Evolutionary conservation across 2,888 invertebrate species (phyloP).

Genomic region (Oscheius sp.): DNA sequence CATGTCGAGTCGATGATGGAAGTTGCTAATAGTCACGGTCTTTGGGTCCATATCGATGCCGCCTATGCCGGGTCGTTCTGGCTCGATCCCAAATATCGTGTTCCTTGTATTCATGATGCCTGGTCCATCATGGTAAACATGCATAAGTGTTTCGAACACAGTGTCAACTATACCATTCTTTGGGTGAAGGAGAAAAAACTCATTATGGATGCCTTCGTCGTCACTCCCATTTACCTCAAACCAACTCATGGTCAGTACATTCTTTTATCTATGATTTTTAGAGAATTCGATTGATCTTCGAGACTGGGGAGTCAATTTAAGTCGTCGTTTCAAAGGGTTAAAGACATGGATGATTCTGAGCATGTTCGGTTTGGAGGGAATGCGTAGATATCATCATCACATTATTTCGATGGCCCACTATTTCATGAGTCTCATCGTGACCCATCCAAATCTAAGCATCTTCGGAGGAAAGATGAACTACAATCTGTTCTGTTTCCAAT

Average conservation of each 20-base stretch:
- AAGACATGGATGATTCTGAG: conserved; percentile 93
- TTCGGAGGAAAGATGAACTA: conserved; percentile 33
- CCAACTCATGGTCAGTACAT: too few relatives aligned
- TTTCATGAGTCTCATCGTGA: conserved; percentile 28
- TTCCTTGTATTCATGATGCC: conserved; percentile 71
- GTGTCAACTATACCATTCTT: conserved; percentile 18
- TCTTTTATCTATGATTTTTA: not conserved
- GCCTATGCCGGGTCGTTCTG: conserved; percentile 95
- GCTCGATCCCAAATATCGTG: conserved; percentile 90
- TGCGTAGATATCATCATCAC: conserved; percentile 88
- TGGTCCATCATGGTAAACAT: conserved; percentile 43
- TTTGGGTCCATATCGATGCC: conserved; percentile 89
- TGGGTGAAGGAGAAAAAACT: not conserved
- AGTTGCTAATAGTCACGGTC: conserved; percentile 76
- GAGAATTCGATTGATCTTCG: conserved; percentile 12
- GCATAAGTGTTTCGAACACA: conserved; percentile 37
- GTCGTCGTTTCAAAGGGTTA: conserved; percentile 82
- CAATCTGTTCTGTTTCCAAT: conserved; percentile 35
- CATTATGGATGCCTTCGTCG: not conserved
- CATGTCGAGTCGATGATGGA: conserved; percentile 87
- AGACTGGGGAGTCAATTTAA: conserved; percentile 18
- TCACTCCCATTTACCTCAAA: not conserved
- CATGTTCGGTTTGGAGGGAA: conserved; percentile 87
- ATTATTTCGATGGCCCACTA: conserved; percentile 55
- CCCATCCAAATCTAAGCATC: conserved; percentile 35